Conservation (phyloP, 2,113 vertebrate genomes). For the Macquaria ambigua region DNA sequence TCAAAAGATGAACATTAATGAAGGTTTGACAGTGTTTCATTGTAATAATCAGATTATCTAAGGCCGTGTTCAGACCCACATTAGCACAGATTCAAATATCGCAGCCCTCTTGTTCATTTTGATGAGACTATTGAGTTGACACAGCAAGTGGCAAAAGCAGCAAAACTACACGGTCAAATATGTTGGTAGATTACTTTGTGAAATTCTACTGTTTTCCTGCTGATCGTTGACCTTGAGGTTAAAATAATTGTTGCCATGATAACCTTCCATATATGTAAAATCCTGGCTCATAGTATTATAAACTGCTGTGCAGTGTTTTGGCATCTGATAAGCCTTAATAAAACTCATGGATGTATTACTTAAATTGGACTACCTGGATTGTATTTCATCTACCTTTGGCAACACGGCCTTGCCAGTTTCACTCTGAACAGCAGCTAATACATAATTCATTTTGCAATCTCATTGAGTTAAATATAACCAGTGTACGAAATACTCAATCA, state of each 20-base stretch:
- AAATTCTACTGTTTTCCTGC: neutral
- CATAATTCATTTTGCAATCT: neutral
- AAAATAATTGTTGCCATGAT: neutral
- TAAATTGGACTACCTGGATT: neutral
- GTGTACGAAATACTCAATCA: neutral
- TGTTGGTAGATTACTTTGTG: neutral
- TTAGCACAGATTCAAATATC: neutral
- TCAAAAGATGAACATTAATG: neutral
- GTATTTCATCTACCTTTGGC: neutral
- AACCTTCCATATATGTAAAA: neutral
- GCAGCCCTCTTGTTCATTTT: no score
- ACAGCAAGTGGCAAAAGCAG: no score
- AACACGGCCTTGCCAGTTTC: neutral
- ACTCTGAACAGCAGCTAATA: neutral
- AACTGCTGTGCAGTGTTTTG: neutral
- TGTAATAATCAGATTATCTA: neutral
- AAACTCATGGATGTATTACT: neutral
- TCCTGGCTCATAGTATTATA: neutral
- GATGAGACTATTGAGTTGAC: neutral
- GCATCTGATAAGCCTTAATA: neutral
- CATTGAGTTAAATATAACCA: neutral
- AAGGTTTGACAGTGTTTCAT: neutral
- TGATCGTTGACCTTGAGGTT: neutral
- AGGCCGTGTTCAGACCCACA: neutral
- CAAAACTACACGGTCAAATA: neutral